Conservation (phyloP, 2,888 invertebrate species). For the Agrypnus murinus region DNA sequence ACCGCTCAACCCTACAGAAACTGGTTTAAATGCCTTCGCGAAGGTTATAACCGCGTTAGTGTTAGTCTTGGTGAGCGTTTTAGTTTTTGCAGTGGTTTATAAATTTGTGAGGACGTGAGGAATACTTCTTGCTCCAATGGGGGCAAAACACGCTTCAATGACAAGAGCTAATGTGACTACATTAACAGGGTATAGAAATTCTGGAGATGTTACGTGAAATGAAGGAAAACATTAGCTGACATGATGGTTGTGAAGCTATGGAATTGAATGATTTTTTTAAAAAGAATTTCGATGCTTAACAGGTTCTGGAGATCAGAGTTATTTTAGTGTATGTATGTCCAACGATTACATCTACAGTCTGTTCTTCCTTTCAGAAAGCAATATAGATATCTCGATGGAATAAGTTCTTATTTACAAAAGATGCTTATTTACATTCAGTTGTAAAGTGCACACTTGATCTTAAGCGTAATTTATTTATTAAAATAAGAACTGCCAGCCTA, state of each 20-base stretch:
- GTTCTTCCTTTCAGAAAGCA: background rate
- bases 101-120: slow-evolving; percentile 86
- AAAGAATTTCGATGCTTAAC: background rate
- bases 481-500: slow-evolving; percentile 6
- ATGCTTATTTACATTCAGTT: background rate
- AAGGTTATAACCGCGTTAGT: slow-evolving; percentile 82
- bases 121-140: slow-evolving; percentile 80
- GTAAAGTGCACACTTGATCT: background rate
- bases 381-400: background rate
- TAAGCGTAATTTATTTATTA: background rate
- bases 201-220: slow-evolving; percentile 57
- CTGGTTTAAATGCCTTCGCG: slow-evolving; percentile 81
- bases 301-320: background rate
- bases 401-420: background rate
- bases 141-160: slow-evolving; percentile 57
- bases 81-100: slow-evolving; percentile 83
- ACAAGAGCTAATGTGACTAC: slow-evolving; percentile 34
- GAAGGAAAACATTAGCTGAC: background rate
- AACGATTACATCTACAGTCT: background rate
- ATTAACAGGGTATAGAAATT: slow-evolving; percentile 51
- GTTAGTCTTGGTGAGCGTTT: slow-evolving; percentile 79
- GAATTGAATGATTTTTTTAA: slow-evolving; percentile 43
- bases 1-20: slow-evolving; percentile 77
- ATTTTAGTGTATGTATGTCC: background rate
- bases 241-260: slow-evolving; percentile 39